Evolutionary conservation across 2,797 vertebrate species (phyloP).

Genomic region (Cygnus olor): DNA sequence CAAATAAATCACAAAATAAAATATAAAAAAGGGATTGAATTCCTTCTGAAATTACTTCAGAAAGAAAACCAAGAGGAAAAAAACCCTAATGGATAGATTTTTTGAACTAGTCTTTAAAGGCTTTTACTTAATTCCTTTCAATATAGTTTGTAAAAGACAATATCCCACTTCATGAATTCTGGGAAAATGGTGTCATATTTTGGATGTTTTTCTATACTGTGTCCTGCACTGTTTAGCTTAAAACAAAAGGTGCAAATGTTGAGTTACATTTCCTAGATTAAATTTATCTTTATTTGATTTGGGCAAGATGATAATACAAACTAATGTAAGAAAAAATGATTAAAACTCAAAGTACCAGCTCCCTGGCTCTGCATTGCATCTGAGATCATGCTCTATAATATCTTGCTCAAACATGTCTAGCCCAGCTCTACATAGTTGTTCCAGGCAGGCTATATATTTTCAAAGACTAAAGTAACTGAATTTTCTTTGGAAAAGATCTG

Average conservation of each 20-base stretch:
- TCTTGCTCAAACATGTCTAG: neutral
- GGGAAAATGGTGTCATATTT: neutral
- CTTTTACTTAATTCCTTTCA: neutral
- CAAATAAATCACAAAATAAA: neutral
- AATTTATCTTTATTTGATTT: neutral
- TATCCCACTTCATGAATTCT: neutral
- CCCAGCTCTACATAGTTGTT: neutral
- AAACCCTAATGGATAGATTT: fast-evolving
- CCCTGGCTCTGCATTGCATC: neutral
- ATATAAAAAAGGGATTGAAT: fast-evolving
- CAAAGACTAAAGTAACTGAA: neutral
- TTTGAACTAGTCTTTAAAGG: neutral
- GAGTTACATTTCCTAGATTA: neutral
- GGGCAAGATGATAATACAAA: neutral
- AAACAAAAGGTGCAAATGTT: neutral
- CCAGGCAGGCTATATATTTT: neutral
- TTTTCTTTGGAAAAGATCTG: neutral
- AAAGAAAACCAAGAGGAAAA: neutral
- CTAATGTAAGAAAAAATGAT: neutral
- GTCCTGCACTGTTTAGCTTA: neutral
- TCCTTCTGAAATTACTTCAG: neutral
- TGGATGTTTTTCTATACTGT: neutral
- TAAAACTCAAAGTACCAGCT: neutral
- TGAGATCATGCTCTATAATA: neutral
- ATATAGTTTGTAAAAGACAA: neutral